Conservation (phyloP, 2,113 vertebrate genomes). For the Coregonus clupeaformis region DNA sequence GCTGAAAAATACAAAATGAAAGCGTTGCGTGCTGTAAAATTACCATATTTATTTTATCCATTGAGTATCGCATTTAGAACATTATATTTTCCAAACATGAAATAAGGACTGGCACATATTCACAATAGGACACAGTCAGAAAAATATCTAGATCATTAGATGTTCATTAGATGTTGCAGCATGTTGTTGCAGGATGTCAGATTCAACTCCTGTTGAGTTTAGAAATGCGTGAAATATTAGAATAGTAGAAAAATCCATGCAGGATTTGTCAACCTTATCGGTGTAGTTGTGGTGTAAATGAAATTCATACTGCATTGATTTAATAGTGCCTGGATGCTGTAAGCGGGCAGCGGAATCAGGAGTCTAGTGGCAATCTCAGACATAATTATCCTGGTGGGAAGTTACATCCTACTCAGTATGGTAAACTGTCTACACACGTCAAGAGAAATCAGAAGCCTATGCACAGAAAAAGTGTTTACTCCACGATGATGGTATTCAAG, state of each 20-base stretch:
- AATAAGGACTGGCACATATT: no score
- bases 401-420: conserved; percentile 33
- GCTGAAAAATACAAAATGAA: neutral
- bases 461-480: neutral
- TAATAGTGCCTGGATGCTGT: conserved; percentile 29
- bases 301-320: conserved; percentile 26
- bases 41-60: neutral
- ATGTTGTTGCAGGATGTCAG: neutral
- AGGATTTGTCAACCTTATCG: neutral
- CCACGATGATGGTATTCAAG: neutral
- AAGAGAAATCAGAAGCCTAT: neutral
- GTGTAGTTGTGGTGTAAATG: conserved; percentile 19
- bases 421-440: conserved; percentile 10
- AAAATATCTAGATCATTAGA: no score
- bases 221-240: neutral
- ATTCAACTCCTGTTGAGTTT: neutral
- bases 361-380: conserved; percentile 37
- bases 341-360: conserved; percentile 9
- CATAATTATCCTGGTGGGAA: conserved; percentile 38
- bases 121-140: no score
- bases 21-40: no score
- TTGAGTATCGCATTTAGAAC: neutral
- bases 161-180: no score
- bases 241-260: no score
- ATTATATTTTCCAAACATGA: neutral